A percentile compares a stretch with the other conserved stretches of the same genome.
phyloP scores from a whole-genome alignment of 2,888 invertebrate species.

The Allolobophora icterica region DNA sequence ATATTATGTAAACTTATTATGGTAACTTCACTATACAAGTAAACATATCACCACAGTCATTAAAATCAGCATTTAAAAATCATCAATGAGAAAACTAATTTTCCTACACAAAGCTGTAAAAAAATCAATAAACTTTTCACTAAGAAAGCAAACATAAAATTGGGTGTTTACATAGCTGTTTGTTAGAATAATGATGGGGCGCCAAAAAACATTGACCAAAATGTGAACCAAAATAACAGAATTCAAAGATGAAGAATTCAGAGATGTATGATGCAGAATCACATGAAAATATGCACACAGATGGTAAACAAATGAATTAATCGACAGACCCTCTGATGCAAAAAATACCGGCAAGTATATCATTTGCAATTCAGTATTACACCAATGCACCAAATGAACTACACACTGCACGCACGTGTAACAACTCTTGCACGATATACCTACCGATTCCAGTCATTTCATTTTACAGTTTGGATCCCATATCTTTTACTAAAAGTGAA shows the following conservation, averaged over 20 bases:
- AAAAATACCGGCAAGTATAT: background rate
- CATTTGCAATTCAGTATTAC: background rate
- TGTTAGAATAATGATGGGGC: background rate
- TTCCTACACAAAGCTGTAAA: background rate
- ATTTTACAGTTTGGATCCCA: background rate
- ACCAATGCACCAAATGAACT: background rate
- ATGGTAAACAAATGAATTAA: background rate
- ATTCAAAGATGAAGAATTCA: background rate
- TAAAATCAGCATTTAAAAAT: background rate
- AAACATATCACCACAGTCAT: background rate
- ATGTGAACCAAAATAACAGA: background rate
- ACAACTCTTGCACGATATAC: background rate
- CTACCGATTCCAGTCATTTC: background rate
- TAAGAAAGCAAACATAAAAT: background rate
- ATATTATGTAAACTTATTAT: background rate
- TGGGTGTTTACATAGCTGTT: too few species aligned
- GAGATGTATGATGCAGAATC: conserved; percentile 8
- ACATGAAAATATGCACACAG: background rate
- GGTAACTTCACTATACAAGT: background rate
- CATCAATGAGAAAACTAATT: background rate
- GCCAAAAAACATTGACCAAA: background rate
- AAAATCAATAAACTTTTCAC: conserved; percentile 3
- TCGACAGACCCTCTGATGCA: background rate
- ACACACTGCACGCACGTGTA: background rate
- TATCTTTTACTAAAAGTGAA: background rate